Conservation (phyloP, 2,797 vertebrate species). For the Ataeniobius toweri region DNA sequence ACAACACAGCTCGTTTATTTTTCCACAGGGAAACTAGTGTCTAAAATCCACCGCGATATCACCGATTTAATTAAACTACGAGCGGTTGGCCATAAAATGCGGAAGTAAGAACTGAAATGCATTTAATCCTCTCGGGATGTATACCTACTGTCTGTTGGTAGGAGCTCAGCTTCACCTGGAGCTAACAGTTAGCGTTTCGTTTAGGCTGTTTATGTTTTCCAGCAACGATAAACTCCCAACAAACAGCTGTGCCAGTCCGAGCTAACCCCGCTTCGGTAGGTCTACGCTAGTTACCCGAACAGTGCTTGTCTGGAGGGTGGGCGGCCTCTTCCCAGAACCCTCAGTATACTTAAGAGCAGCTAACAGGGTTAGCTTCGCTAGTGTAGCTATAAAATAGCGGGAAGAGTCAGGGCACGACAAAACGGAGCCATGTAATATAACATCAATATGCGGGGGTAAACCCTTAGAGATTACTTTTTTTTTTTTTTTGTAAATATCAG, state of each 20-base stretch:
- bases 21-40: constrained; percentile 11
- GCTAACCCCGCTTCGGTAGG: neutral
- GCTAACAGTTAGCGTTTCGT: constrained; percentile 43
- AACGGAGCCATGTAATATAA: neutral
- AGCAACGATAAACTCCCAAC: neutral
- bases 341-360: constrained; percentile 42
- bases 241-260: accelerated
- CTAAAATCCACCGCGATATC: too few relatives aligned
- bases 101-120: neutral
- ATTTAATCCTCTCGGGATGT: constrained; percentile 13
- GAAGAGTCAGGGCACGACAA: constrained; percentile 58
- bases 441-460: neutral
- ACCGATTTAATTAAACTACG: neutral
- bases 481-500: constrained; percentile 20
- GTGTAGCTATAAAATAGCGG: constrained; percentile 75
- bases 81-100: neutral
- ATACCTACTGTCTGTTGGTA: constrained; percentile 48
- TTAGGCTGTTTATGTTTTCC: neutral
- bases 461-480: neutral
- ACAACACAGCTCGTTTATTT: constrained; percentile 13
- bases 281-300: neutral
- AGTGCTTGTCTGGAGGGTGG: constrained; percentile 17
- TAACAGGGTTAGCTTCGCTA: constrained; percentile 43
- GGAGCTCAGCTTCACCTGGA: constrained; percentile 32
- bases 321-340: constrained; percentile 42